These are phyloP conservation scores for Scelioninae gen. 2 DNA, from an alignment of 2,888 invertebrate genomes.

Conservation along the genomic window DNA sequence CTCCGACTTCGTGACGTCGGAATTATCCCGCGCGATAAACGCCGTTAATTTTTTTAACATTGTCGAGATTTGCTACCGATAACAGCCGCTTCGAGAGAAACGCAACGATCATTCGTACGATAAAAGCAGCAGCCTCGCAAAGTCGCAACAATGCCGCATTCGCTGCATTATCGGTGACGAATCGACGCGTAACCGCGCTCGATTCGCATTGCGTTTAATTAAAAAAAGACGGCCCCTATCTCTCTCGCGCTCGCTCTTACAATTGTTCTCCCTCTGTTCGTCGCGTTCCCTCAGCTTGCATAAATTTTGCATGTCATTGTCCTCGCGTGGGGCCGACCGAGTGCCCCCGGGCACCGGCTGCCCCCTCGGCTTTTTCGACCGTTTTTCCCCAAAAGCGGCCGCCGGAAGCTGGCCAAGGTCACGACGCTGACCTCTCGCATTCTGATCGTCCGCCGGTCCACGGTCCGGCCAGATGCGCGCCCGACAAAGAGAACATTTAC, in stretches of 20 bases:
- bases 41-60: slow-evolving; percentile 20
- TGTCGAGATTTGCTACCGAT: slow-evolving; percentile 33
- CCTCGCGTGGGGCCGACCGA: slow-evolving; percentile 61
- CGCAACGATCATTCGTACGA: slow-evolving; percentile 43
- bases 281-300: too few relatives aligned
- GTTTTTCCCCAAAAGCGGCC: slow-evolving; percentile 70
- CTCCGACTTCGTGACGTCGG: not conserved
- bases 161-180: slow-evolving; percentile 41
- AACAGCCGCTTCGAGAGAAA: slow-evolving; percentile 13
- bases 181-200: slow-evolving; percentile 41
- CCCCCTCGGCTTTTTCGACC: slow-evolving; percentile 37
- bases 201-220: slow-evolving; percentile 70
- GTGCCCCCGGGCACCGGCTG: slow-evolving; percentile 51
- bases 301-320: slow-evolving; percentile 72
- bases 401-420: slow-evolving; percentile 68
- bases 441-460: slow-evolving; percentile 49
- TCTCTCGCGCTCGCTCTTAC: slow-evolving; percentile 60
- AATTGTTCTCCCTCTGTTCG: too few relatives aligned
- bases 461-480: slow-evolving; percentile 65
- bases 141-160: slow-evolving; percentile 39
- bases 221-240: too few relatives aligned
- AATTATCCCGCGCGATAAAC: slow-evolving; percentile 4
- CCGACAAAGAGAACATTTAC: slow-evolving; percentile 70
- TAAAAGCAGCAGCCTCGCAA: slow-evolving; percentile 50
- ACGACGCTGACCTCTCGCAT: slow-evolving; percentile 67